Percentiles rank a stretch among this genome's conserved stretches.
Evolutionary conservation across 1,140 invertebrate species (phyloP).

Genomic region (Drosophila bocqueti): DNA sequence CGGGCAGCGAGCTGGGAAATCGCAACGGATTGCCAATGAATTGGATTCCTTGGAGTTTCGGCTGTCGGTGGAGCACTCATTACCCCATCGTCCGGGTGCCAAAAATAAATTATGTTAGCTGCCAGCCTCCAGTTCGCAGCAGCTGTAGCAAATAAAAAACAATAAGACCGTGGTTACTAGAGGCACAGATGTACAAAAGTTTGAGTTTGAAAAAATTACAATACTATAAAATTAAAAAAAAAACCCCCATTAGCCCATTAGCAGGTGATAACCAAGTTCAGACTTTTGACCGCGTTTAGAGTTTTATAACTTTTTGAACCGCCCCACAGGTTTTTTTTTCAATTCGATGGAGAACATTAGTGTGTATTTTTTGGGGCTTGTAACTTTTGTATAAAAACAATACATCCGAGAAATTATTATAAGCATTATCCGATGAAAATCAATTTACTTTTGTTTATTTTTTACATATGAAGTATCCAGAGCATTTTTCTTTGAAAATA

Average conservation of each 20-base stretch:
- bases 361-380: background rate
- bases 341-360: too few relatives aligned
- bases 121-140: background rate
- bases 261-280: background rate
- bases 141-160: conserved; percentile 39
- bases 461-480: background rate
- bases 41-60: conserved; percentile 15
- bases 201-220: background rate
- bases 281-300: background rate
- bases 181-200: background rate
- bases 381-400: background rate
- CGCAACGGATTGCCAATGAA: conserved; percentile 11
- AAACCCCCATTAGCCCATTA: background rate
- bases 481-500: background rate
- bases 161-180: background rate
- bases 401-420: too few relatives aligned
- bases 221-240: too few relatives aligned
- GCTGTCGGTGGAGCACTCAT: conserved; percentile 13
- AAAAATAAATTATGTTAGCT: conserved; percentile 9
- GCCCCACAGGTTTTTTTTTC: too few relatives aligned
- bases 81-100: conserved; percentile 37
- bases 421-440: background rate
- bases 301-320: too few relatives aligned
- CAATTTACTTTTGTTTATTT: background rate
- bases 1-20: conserved; percentile 24